Evolutionary conservation across 1,140 invertebrate genomes (phyloP).

Genomic region (Lordiphosa stackelbergi): DNA sequence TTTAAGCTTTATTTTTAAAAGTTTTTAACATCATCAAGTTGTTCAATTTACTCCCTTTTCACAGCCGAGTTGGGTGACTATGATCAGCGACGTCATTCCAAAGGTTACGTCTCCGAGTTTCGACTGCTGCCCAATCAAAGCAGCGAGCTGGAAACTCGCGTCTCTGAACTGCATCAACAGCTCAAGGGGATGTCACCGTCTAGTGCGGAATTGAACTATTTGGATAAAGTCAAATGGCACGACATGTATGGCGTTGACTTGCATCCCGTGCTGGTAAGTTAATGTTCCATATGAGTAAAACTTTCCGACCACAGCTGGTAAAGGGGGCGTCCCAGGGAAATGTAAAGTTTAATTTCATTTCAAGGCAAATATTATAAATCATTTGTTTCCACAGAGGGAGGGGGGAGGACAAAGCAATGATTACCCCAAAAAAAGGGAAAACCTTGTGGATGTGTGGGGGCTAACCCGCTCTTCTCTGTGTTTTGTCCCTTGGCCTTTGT

Average conservation of each 20-base stretch:
- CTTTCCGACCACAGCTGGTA: slow-evolving; percentile 26
- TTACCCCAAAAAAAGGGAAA: slow-evolving; percentile 32
- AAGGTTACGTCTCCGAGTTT: slow-evolving; percentile 98
- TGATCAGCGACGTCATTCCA: slow-evolving; percentile 91
- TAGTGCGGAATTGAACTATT: slow-evolving; percentile 90
- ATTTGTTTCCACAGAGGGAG: slow-evolving; percentile 37
- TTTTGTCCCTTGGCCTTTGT: slow-evolving; percentile 4
- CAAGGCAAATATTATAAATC: slow-evolving; percentile 73
- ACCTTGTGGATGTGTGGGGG: slow-evolving; percentile 20
- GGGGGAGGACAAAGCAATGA: slow-evolving; percentile 32
- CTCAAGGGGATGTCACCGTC: slow-evolving; percentile 81
- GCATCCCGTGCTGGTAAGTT: slow-evolving; percentile 81
- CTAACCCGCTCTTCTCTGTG: slow-evolving; percentile 13
- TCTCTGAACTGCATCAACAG: slow-evolving; percentile 91
- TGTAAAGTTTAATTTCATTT: slow-evolving; percentile 74
- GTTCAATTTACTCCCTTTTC: slow-evolving; percentile 71
- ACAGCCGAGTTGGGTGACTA: slow-evolving; percentile 98
- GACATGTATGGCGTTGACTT: slow-evolving; percentile 98
- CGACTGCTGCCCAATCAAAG: slow-evolving; percentile 95
- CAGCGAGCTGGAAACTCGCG: slow-evolving; percentile 91
- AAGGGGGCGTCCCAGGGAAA: slow-evolving; percentile 56
- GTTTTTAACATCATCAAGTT: no score
- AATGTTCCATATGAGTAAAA: slow-evolving; percentile 9
- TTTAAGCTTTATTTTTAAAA: neutral
- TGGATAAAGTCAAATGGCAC: slow-evolving; percentile 97